These are phyloP conservation scores for Echeneis naucrates DNA, from an alignment of 2,797 vertebrate species.

Conservation along the genomic window DNA sequence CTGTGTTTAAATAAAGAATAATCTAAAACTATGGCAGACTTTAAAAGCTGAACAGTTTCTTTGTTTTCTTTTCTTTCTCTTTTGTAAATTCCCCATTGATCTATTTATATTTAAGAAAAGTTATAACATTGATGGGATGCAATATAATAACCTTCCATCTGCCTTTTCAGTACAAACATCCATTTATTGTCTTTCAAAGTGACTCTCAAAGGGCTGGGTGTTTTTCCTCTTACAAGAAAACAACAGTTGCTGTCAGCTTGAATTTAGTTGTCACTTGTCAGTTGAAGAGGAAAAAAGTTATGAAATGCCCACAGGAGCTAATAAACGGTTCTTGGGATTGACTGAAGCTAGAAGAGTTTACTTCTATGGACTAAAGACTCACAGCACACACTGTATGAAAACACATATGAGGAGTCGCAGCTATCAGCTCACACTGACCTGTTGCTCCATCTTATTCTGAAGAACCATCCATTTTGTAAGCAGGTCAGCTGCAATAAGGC, in stretches of 20 bases:
- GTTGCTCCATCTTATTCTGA: conserved; percentile 1
- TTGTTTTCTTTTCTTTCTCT: neutral
- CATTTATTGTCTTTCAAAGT: conserved; percentile 30
- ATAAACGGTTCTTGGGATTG: conserved; percentile 19
- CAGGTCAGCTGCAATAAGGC: conserved; percentile 6
- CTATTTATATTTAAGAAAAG: neutral
- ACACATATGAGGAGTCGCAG: neutral
- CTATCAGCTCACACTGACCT: conserved; percentile 5
- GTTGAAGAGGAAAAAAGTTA: conserved; percentile 39
- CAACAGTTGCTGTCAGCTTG: conserved; percentile 14
- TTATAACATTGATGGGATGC: neutral
- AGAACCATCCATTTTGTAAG: conserved; percentile 20
- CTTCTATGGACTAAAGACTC: conserved; percentile 2
- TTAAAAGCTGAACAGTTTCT: neutral
- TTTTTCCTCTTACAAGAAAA: conserved; percentile 25
- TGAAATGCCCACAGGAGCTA: conserved; percentile 19
- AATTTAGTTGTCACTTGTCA: conserved; percentile 1
- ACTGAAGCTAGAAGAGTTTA: neutral
- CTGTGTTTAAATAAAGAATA: neutral
- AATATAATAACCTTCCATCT: conserved; percentile 4
- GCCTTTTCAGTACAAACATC: conserved; percentile 5
- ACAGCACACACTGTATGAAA: conserved; percentile 19
- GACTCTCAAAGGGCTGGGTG: conserved; percentile 2
- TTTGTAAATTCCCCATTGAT: conserved; percentile 2
- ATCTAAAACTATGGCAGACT: neutral